phyloP scores from a whole-genome alignment of 2,797 vertebrate species.

The Myotis findleyi region DNA sequence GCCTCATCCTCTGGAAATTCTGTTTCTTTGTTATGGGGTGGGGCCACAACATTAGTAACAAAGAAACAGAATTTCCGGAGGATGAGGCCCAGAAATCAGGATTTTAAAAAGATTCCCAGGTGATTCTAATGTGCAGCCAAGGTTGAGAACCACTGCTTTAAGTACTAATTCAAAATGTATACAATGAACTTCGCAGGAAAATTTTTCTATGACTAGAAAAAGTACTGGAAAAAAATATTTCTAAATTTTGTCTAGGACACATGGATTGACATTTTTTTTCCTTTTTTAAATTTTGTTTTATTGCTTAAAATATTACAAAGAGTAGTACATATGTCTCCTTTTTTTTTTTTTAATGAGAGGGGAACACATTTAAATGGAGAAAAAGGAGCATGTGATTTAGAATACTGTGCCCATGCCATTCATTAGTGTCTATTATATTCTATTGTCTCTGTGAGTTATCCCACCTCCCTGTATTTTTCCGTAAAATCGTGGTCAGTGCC shows the following conservation, averaged over 20 bases:
- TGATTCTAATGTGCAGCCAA: too few species aligned
- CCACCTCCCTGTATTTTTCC: background rate
- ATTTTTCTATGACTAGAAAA: background rate
- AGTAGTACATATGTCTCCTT: too few species aligned
- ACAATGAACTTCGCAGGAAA: background rate
- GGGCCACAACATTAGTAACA: too few species aligned
- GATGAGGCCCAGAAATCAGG: too few species aligned
- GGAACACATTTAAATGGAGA: background rate
- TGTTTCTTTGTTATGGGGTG: too few species aligned
- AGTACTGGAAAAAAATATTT: background rate
- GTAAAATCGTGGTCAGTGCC: background rate
- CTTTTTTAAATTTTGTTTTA: too few species aligned
- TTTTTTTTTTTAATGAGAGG: background rate
- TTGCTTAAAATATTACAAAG: too few species aligned
- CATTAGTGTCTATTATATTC: background rate
- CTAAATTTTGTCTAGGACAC: background rate
- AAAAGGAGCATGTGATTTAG: background rate
- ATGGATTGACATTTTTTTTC: background rate
- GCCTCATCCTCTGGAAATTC: too few species aligned
- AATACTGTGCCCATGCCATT: background rate
- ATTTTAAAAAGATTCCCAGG: too few species aligned
- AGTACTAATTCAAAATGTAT: background rate
- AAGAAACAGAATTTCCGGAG: too few species aligned
- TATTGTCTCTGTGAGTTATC: background rate
- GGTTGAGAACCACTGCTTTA: background rate